Conservation (phyloP, 1,140 invertebrate genomes). For the Globodera rostochiensis region DNA sequence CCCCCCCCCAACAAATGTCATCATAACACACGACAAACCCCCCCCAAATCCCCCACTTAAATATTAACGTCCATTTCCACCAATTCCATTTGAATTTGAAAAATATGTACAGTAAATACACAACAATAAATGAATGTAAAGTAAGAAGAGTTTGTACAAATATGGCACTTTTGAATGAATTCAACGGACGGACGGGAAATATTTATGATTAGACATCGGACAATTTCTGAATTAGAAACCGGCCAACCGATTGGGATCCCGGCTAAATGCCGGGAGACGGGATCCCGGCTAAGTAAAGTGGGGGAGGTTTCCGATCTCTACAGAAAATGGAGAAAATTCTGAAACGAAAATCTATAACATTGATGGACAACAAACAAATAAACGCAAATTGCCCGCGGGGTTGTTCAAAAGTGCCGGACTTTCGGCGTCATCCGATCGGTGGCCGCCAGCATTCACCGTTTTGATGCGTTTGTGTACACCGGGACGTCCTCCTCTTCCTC, state of each 20-base stretch:
- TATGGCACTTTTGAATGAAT: neutral
- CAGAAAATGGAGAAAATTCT: no score
- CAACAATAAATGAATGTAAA: no score
- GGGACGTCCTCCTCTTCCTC: constrained; percentile 17
- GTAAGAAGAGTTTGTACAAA: neutral
- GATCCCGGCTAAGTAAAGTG: no score
- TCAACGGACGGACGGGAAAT: neutral
- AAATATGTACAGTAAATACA: neutral
- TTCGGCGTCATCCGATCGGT: neutral
- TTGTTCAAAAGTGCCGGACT: no score
- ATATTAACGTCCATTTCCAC: neutral
- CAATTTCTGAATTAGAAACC: neutral
- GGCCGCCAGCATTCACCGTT: constrained; percentile 11
- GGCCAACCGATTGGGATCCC: no score
- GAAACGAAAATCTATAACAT: no score
- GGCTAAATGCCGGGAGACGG: no score
- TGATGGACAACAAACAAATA: no score
- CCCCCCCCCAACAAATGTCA: neutral
- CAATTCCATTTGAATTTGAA: neutral
- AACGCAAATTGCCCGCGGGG: no score
- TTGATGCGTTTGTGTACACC: constrained; percentile 30
- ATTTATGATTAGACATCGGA: neutral
- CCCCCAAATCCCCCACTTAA: neutral
- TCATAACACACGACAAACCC: no score
- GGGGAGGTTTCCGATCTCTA: no score